Conservation (phyloP, 2,113 vertebrate species). For the Spermophilus dauricus region DNA sequence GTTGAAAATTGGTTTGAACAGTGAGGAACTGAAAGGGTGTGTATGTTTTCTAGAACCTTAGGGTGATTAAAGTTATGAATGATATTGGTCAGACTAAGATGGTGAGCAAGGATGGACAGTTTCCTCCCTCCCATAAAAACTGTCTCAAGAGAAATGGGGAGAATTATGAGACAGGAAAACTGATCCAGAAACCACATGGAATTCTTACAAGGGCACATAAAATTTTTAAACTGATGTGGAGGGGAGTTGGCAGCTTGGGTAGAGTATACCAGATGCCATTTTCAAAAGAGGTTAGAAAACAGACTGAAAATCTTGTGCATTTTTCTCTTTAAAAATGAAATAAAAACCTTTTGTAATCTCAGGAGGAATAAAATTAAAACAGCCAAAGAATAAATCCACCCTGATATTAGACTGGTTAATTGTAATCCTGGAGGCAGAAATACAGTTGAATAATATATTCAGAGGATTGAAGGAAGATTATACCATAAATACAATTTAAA, state of each 20-base stretch:
- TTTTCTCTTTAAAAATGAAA: neutral
- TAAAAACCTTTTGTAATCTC: neutral
- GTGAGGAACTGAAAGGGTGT: neutral
- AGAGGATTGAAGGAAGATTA: neutral
- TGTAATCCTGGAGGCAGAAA: neutral
- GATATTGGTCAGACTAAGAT: neutral
- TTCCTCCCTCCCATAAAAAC: neutral
- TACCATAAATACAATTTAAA: neutral
- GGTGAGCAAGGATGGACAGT: neutral
- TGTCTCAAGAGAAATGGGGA: neutral
- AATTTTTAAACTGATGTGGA: neutral
- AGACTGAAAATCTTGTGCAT: neutral
- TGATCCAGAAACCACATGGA: neutral
- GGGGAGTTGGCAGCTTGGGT: neutral
- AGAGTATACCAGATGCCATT: neutral
- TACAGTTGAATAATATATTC: neutral
- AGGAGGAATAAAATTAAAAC: neutral
- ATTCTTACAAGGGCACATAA: neutral
- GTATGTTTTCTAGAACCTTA: no score
- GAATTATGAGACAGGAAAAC: neutral
- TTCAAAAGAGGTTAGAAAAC: neutral
- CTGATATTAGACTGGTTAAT: neutral
- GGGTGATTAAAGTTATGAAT: neutral
- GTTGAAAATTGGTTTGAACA: neutral
- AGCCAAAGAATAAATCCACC: neutral